These are phyloP conservation scores for Anoncus sp. DNA, from an alignment of 2,888 invertebrate species.

Conservation along the genomic window DNA sequence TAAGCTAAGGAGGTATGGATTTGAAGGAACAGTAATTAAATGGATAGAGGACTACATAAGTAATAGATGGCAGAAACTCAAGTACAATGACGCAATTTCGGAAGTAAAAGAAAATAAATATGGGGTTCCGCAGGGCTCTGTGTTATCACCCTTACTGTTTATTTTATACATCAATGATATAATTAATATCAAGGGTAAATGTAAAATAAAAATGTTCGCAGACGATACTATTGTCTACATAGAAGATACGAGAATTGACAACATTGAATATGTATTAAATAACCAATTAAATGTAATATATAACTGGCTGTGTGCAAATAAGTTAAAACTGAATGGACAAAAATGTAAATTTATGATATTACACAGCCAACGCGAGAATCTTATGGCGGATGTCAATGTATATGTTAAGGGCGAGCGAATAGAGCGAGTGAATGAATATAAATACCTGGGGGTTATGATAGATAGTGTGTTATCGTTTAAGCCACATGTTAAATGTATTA, in stretches of 20 bases:
- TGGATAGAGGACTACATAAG: constrained; percentile 38
- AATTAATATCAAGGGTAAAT: constrained; percentile 23
- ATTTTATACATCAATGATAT: constrained; percentile 60
- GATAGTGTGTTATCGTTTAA: constrained; percentile 13
- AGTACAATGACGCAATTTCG: no score
- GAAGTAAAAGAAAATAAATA: background rate
- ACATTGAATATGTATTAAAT: constrained; percentile 6
- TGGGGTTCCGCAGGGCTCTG: constrained; percentile 53
- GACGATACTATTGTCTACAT: constrained; percentile 51
- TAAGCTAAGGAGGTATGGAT: constrained; percentile 30
- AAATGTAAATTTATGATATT: no score
- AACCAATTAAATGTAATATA: constrained; percentile 3
- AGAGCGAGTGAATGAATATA: background rate
- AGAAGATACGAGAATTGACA: background rate
- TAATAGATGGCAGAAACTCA: constrained; percentile 11
- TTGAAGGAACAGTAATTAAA: constrained; percentile 23
- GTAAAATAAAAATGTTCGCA: constrained; percentile 52
- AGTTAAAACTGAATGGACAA: background rate
- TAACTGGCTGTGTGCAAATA: background rate
- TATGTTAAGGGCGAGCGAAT: no score
- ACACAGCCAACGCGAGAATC: no score
- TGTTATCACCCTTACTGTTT: constrained; percentile 48
- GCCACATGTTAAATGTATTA: constrained; percentile 7
- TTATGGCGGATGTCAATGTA: no score
- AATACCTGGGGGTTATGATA: constrained; percentile 27